Evolutionary conservation across 53 echinoderm and acorn worm genomes (phyloP).

Genomic region (Paracentrotus lividus): DNA sequence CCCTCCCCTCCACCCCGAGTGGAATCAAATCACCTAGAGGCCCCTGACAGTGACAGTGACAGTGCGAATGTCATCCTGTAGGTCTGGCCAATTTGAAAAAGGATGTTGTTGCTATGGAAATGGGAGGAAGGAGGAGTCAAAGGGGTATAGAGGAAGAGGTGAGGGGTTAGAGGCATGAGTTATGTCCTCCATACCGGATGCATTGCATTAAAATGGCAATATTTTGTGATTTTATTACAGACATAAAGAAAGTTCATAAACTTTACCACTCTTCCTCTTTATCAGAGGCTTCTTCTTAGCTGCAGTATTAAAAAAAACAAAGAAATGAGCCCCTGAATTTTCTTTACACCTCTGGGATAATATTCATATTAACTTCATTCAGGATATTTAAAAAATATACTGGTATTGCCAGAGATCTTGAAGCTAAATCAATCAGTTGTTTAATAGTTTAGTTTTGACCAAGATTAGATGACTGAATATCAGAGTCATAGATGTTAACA

Average conservation of each 20-base stretch:
- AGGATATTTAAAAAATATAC: too few species aligned
- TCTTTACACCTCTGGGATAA: neutral
- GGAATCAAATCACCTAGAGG: too few species aligned
- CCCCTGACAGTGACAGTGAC: neutral
- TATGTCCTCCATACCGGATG: slow-evolving; percentile 17
- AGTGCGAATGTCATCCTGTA: neutral
- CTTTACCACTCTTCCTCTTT: neutral
- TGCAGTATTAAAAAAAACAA: neutral
- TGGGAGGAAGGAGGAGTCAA: slow-evolving; percentile 7
- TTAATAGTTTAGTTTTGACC: too few species aligned
- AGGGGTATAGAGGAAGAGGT: slow-evolving; percentile 6
- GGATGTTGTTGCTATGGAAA: slow-evolving; percentile 8
- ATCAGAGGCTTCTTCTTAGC: neutral
- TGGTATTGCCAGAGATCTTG: too few species aligned
- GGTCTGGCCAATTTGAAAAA: neutral
- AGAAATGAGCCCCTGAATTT: neutral
- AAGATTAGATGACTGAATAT: too few species aligned
- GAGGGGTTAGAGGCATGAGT: slow-evolving; percentile 2
- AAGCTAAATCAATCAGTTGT: too few species aligned
- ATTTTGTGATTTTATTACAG: slow-evolving; percentile 3
- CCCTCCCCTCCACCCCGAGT: too few species aligned
- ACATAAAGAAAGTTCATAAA: neutral
- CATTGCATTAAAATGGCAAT: neutral
- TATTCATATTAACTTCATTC: too few species aligned
- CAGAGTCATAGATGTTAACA: too few species aligned